Conservation (phyloP, 1,140 invertebrate genomes). For the Ips typographus region DNA sequence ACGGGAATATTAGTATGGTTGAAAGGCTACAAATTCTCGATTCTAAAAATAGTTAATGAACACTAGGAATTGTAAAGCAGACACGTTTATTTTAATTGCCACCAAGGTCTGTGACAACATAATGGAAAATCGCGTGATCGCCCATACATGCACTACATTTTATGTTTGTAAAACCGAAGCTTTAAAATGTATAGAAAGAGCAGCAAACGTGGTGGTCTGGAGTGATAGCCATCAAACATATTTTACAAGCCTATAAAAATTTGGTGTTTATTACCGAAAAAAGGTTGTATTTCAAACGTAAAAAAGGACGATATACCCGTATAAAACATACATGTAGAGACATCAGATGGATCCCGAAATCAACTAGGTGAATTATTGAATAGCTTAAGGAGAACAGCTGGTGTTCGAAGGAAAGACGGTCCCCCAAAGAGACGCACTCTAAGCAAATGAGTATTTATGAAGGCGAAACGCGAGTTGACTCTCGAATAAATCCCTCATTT, state of each 20-base stretch:
- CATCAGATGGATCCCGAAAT: constrained; percentile 37
- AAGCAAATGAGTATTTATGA: constrained; percentile 38
- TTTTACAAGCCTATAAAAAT: constrained; percentile 19
- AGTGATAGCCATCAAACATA: constrained; percentile 13
- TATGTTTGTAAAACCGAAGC: constrained; percentile 2
- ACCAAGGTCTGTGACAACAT: not conserved
- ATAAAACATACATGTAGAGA: constrained; percentile 30
- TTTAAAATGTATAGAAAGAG: constrained; percentile 8
- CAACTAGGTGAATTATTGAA: constrained; percentile 37
- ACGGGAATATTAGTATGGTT: no score
- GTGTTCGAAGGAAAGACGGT: constrained; percentile 31
- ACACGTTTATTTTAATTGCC: constrained; percentile 1
- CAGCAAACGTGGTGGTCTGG: not conserved
- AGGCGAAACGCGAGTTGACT: constrained; percentile 32
- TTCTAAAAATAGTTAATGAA: no score
- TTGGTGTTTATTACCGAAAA: constrained; percentile 25
- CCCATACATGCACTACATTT: not conserved
- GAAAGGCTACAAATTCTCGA: no score
- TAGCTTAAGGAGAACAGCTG: constrained; percentile 32
- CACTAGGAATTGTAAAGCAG: not conserved
- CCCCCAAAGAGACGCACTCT: constrained; percentile 30
- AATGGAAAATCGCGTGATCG: constrained; percentile 1
- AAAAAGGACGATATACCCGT: constrained; percentile 15
- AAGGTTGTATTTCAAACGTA: constrained; percentile 23
- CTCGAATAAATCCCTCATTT: constrained; percentile 29